Base-by-base conservation (phyloP, 1,140 invertebrate genomes). In the Bombus waltoni region DNA sequence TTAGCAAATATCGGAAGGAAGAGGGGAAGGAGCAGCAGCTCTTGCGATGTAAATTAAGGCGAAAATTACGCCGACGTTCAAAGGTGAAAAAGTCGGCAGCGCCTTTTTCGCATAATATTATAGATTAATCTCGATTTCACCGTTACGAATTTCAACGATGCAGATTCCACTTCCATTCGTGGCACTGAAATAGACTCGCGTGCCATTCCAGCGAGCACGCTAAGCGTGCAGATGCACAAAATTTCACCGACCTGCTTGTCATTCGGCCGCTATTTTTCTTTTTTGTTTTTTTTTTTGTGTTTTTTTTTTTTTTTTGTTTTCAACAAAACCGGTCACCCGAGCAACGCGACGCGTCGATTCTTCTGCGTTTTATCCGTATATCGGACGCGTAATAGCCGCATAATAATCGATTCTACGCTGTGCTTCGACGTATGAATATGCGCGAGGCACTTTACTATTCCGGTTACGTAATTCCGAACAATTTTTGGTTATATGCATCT, bases 331-430 rank as follows among this genome's bases (percentile, higher is more conserved):
- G 59, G 59, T 53, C 47, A 53, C 18, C 47, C 47, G 47, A 53
- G 6, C 47, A 53, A 22, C 47, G 1, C 10, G 28, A 8, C 18
- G 1, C 38, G 13, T 11, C 59, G 40, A 65, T 77, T 77, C 78
- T 81, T 88, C 65, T 65, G 77, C 77, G 44, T 74, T 80, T 88
- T 57, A 32, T 32, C 32, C 32, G 32, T 32, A 28, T 76, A 53
- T 10, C 44, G 65, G 53, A 68, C 35, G 22, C 40, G 44, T 32
- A 13, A 18, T 70, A 79, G 78, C 70, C 71, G 87, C 79, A 71
- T 89, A 83, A 77, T 70, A 83, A 89, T 89, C 84, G 88, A 89
- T 89, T 77, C 35, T 62, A 62, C 75, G 75, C 62, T 32, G 62
- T 40, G 59, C 62, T 40, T 35, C 40, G 18, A n/a, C 73, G 22